Evolutionary conservation across 1,140 invertebrate genomes (phyloP).

Genomic region (Globodera ellingtonae): DNA sequence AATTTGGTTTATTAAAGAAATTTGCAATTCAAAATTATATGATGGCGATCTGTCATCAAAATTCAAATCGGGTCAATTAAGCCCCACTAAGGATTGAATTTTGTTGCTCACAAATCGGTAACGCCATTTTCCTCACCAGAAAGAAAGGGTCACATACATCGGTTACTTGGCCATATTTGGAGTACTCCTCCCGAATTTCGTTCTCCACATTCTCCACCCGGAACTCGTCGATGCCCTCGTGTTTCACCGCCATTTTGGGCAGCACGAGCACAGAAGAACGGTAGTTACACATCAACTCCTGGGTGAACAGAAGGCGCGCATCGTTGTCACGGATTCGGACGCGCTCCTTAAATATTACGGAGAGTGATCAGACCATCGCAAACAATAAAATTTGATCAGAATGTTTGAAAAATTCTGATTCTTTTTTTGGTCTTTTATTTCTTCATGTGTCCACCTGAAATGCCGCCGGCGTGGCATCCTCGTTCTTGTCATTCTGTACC

Average conservation of each 20-base stretch:
- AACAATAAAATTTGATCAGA: too few relatives aligned
- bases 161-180: conserved; percentile 71
- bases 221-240: conserved; percentile 88
- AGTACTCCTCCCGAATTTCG: conserved; percentile 96
- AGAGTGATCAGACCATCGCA: too few relatives aligned
- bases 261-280: conserved; percentile 82
- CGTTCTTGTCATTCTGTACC: conserved; percentile 40
- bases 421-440: too few relatives aligned
- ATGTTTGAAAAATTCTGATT: too few relatives aligned
- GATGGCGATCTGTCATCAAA: too few relatives aligned
- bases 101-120: too few relatives aligned
- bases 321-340: conserved; percentile 96
- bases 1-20: too few relatives aligned
- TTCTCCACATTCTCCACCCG: conserved; percentile 75
- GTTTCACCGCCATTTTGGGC: conserved; percentile 83
- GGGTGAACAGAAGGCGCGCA: conserved; percentile 96
- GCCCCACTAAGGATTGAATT: too few relatives aligned
- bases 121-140: too few relatives aligned
- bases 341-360: conserved; percentile 74
- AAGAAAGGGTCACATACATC: conserved; percentile 48
- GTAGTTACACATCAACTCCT: conserved; percentile 84
- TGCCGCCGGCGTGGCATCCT: conserved; percentile 51
- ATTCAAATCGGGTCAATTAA: too few relatives aligned
- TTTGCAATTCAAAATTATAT: too few relatives aligned
- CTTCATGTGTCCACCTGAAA: conserved; percentile 18